Evolutionary conservation across 2,888 invertebrate genomes (phyloP).

Genomic region (Acrocera orbiculus): DNA sequence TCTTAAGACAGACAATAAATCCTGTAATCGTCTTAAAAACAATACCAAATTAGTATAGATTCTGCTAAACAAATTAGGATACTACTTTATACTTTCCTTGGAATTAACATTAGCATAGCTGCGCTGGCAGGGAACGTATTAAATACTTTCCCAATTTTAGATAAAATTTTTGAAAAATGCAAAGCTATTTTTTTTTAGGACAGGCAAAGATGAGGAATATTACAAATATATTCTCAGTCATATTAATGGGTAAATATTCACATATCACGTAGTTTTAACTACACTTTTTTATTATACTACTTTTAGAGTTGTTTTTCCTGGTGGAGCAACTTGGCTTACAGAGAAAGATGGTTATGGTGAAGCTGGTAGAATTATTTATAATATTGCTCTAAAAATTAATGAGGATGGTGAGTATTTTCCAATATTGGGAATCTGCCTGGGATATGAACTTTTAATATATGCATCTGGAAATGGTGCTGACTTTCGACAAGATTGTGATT

Average conservation of each 20-base stretch:
- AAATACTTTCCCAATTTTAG: too few species aligned
- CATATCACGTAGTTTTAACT: neutral
- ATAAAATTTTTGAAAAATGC: neutral
- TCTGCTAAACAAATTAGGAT: too few species aligned
- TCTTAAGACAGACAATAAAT: too few species aligned
- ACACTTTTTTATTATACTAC: neutral
- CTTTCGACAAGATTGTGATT: slow-evolving; percentile 42
- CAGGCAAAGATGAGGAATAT: slow-evolving; percentile 38
- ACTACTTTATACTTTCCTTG: too few species aligned
- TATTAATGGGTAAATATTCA: slow-evolving; percentile 43
- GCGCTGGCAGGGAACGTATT: too few species aligned
- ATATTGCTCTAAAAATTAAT: slow-evolving; percentile 48
- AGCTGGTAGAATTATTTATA: slow-evolving; percentile 48
- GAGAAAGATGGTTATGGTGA: slow-evolving; percentile 45
- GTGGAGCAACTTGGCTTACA: slow-evolving; percentile 3
- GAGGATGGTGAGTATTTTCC: slow-evolving; percentile 57
- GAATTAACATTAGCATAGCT: too few species aligned
- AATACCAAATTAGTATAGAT: too few species aligned
- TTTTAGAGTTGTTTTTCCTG: slow-evolving; percentile 3
- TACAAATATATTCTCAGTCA: slow-evolving; percentile 39
- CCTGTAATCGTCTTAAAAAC: too few species aligned
- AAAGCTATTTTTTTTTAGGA: slow-evolving; percentile 32
- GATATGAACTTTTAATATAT: slow-evolving; percentile 60
- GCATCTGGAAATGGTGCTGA: slow-evolving; percentile 36
- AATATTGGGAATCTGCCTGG: slow-evolving; percentile 74